Conservation (phyloP, 2,113 vertebrate species). For the Scartelaos histophorus region DNA sequence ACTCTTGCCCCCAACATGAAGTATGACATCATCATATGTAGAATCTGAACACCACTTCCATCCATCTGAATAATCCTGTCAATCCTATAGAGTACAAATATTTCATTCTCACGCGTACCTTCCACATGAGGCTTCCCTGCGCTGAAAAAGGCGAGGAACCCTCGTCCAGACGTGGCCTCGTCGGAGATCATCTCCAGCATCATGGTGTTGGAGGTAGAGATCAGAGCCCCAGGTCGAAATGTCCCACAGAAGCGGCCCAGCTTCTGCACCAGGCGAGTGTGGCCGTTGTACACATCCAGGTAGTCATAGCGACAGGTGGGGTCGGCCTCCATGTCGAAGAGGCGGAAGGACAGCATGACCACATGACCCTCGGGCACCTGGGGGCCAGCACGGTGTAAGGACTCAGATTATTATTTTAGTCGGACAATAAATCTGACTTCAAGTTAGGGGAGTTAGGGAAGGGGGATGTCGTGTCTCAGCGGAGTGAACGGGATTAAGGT, state of each 20-base stretch:
- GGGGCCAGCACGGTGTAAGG: not conserved
- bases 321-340: slow-evolving; percentile 88
- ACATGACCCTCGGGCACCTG: slow-evolving; percentile 88
- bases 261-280: slow-evolving; percentile 76
- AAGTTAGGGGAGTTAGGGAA: too few relatives aligned
- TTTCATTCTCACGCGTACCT: slow-evolving; percentile 60
- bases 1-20: too few relatives aligned
- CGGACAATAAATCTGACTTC: not conserved
- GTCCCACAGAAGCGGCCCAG: slow-evolving; percentile 90
- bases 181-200: slow-evolving; percentile 86
- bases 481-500: too few relatives aligned
- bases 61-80: not conserved
- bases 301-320: slow-evolving; percentile 87
- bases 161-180: slow-evolving; percentile 78
- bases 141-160: slow-evolving; percentile 85
- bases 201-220: slow-evolving; percentile 86
- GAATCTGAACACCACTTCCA: too few relatives aligned
- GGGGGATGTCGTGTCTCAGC: too few relatives aligned
- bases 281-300: slow-evolving; percentile 86
- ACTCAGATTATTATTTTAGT: not conserved
- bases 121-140: slow-evolving; percentile 82
- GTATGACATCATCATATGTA: too few relatives aligned
- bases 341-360: slow-evolving; percentile 87
- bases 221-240: slow-evolving; percentile 85
- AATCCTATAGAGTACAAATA: not conserved